These are phyloP conservation scores for Adelphocoris suturalis DNA, from an alignment of 2,888 invertebrate genomes.

Conservation along the genomic window DNA sequence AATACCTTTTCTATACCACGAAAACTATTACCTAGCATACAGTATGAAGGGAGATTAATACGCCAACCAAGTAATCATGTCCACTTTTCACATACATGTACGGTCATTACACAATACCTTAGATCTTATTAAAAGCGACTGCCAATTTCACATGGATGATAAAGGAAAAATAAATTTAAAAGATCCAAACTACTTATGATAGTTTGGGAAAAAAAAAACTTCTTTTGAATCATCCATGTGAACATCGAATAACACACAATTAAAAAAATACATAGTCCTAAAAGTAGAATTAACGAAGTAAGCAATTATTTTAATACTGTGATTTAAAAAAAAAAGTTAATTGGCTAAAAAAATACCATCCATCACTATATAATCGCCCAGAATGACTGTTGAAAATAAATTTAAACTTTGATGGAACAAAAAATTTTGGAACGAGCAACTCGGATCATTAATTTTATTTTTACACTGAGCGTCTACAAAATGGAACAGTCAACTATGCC, in stretches of 20 bases:
- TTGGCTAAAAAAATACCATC: slow-evolving; percentile 11
- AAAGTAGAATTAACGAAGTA: slow-evolving; percentile 33
- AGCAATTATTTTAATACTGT: slow-evolving; percentile 24
- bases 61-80: background rate
- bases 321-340: slow-evolving; percentile 17
- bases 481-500: slow-evolving; percentile 30
- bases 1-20: too few species aligned
- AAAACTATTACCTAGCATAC: too few species aligned
- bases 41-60: background rate
- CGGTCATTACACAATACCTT: background rate
- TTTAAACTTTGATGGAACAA: background rate
- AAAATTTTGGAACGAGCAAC: too few species aligned
- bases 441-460: background rate
- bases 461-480: background rate
- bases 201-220: background rate
- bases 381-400: slow-evolving; percentile 30
- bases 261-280: slow-evolving; percentile 45
- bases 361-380: slow-evolving; percentile 20
- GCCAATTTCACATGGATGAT: slow-evolving; percentile 55
- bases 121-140: slow-evolving; percentile 40
- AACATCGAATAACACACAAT: slow-evolving; percentile 29
- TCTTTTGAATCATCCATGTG: slow-evolving; percentile 40
- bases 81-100: background rate
- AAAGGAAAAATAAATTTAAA: background rate
- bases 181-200: background rate